Base-by-base conservation (phyloP, 2,797 vertebrate genomes). In the Chlorospingus flavigularis region DNA sequence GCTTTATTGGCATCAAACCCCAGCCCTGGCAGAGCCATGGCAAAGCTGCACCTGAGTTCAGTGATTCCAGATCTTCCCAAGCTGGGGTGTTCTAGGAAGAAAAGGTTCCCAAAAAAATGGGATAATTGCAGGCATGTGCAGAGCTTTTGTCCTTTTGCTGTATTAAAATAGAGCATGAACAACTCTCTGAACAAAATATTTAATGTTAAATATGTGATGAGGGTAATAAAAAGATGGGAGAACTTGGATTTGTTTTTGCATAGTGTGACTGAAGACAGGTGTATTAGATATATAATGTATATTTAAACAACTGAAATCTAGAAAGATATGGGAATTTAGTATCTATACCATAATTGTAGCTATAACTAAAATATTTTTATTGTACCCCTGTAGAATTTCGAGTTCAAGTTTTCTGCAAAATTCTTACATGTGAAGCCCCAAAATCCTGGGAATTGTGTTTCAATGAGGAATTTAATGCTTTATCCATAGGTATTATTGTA, bases 91-190 rank as follows among this genome's bases (percentile, higher is more conserved):
- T 55, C n/a, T 1, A 15, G 79, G 88, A 48, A 37, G 30, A 24
- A 75, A 92, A 43, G 14, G 12, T 42, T 48, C 37, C 47, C 24
- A 7, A 48, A 85, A 12, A 55, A 16, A 2, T 2, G 20, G 17
- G 54, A 30, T 92, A n/a, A 76, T 77, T 94, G 90, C 63, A 74
- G 92, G 90, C 77, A 76, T 42, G 33, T 86, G n/a, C 57, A 53
- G 25, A 80, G 58, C 21, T 77, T 78, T 66, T 67, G 33, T 73
- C 43, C 33, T 68, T 39, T 50, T 57, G 15, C 57, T 72, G 57
- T 40, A 40, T 72, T 68, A 35, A 70, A 81, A 26, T 1, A 11
- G n/a, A 13, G 50, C 24, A 15, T 54, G 81, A 31, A 72, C 65
- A 73, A 74, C 43, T 88, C 47, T 28, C 60, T 55, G 70, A 79